Evolutionary conservation across 2,113 vertebrate species (phyloP), one percentile per base, ranked within the genome.

Genomic region (Coreoperca whiteheadi): DNA sequence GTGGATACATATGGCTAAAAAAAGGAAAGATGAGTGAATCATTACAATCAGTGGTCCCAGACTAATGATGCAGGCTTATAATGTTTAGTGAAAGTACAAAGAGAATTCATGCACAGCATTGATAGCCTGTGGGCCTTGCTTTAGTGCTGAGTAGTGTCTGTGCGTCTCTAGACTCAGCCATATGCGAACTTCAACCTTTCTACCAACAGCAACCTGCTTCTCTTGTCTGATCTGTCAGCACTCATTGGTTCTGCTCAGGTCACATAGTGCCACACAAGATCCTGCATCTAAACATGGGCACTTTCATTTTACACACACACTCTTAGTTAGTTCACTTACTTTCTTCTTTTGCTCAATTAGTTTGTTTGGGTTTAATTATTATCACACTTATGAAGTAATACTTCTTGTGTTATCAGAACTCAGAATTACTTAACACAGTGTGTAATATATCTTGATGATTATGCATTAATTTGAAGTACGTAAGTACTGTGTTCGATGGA

Each of bases 171-270:
- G 64, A 56, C 39, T 79, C 71, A 60, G 23, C 9, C 68, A 23
- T 12, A 11, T 69, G 28, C 20, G 41, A 77, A 43, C 57, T 64
- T 77, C 9, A 69, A 74, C 48, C 71, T 71, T 64, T 72, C 53
- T 34, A 43, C 60, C 50, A 7, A 74, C 64, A 43, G 54, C 68
- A 65, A 50, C 48, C 61, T 43, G 28, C 70, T 34, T 76, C 54
- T 50, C 57, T 53, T 30, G 57, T 75, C 87, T 66, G 32, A 54
- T 68, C 69, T 80, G 79, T 80, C 82, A 83, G 68, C 48, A 20
- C 59, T 69, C 53, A 79, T 81, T 53, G 78, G 74, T 54, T 83
- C 48, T 75, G 66, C 81, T 75, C 70, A 70, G 67, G 51, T 83
- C 76, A 3, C 23, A 0, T 41, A 57, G 51, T 25, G 32, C 74